These are phyloP conservation scores for Flabesymbios commensalis DNA, from an alignment of 2,888 invertebrate genomes.

Conservation along the genomic window DNA sequence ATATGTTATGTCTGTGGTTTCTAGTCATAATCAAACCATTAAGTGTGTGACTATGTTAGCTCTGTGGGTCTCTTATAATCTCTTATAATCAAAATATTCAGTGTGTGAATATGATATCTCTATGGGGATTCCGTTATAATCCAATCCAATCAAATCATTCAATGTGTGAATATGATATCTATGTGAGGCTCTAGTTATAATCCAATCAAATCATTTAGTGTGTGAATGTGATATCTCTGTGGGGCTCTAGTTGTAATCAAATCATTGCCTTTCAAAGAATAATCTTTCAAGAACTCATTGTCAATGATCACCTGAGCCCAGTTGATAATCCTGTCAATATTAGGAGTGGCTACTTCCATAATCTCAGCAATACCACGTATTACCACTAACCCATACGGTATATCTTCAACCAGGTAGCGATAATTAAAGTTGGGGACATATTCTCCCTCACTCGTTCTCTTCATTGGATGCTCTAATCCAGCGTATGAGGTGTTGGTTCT, in stretches of 20 bases:
- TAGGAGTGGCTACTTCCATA: constrained; percentile 32
- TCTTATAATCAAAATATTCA: no score
- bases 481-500: constrained; percentile 40
- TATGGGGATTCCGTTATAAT: no score
- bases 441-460: constrained; percentile 7
- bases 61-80: no score
- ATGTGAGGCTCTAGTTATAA: no score
- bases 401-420: constrained; percentile 43
- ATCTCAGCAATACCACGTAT: constrained; percentile 43
- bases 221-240: constrained; percentile 41
- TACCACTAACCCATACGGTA: constrained; percentile 45
- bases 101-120: no score
- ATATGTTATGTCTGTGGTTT: no score
- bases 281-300: constrained; percentile 41
- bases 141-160: no score
- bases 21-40: no score
- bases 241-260: constrained; percentile 41
- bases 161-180: no score
- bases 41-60: no score
- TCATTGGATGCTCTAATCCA: constrained; percentile 39
- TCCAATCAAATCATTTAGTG: no score
- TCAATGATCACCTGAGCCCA: constrained; percentile 47
- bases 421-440: constrained; percentile 26
- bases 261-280: constrained; percentile 43
- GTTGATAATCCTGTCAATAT: constrained; percentile 38